Base-by-base conservation (phyloP, 23 tunicate species). In the Halocynthia aurantium region DNA sequence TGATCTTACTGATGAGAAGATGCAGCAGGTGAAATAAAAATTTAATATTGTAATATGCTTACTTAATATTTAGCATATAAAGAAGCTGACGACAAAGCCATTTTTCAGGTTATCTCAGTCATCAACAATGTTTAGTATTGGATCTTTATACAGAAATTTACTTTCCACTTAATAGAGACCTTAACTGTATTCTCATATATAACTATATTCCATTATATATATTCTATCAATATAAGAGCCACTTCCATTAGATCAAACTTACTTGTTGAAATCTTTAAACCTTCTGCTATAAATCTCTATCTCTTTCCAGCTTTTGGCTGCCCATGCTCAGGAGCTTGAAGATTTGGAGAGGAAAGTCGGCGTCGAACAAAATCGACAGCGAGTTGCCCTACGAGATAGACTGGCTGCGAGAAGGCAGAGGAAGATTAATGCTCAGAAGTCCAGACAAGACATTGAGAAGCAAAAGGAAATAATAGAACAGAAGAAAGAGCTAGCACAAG, bases 241-340 rank as follows among this genome's bases (percentile, higher is more conserved):
- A 1, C 44, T 31, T 31, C 1, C 44, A 31, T 31, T 31, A n/a
- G n/a, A n/a, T n/a, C n/a, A n/a, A n/a, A n/a, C n/a, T n/a, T n/a
- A n/a, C n/a, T n/a, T n/a, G n/a, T n/a, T n/a, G n/a, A n/a, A n/a
- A n/a, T n/a, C n/a, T n/a, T n/a, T n/a, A n/a, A n/a, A n/a, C n/a
- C 11, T 10, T 4, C 1, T 58, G 63, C 15, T 58, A 13, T 65
- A 6, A 65, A 65, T 10, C 6, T 44, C n/a, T 5, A 9, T 10
- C 57, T 50, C 67, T 69, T 68, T 76, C 8, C 75, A 92, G 98
- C 87, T 92, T 8, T 77, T 92, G 52, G 87, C 98, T 56, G 98
- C 98, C 55, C 98, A 92, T 57, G 84, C 78, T 44, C 98, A 92
- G 86, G 98, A 92, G 70, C 65, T 92, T 15, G 88, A 86, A 75